Evolutionary conservation across 2,888 invertebrate species (phyloP), one percentile per base, ranked within the genome.

Genomic region (Apotomis betuletana): DNA sequence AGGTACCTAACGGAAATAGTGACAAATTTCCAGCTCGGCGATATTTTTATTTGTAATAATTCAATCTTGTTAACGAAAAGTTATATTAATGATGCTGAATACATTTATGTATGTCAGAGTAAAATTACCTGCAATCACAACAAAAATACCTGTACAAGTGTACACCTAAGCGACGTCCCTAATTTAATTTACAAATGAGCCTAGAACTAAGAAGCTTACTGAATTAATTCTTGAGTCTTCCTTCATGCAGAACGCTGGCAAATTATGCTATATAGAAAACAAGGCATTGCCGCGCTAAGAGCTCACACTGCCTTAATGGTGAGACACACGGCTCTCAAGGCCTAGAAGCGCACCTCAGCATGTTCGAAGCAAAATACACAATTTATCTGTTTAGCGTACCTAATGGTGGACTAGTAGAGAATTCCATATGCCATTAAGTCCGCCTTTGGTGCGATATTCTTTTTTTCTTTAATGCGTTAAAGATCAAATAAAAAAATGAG

Each of bases 211-310:
- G 75, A 59, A 74, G 74, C 72, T 74, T 74, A 75, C 54, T 44
- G 51, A 70, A 64, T 74, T 75, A 74, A 73, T 74, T 76, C 68
- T 62, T 68, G 58, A 58, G 67, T 64, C 67, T 72, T 65, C 69
- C 68, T 75, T 63, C 27, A 69, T 64, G 64, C 67, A 74, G 77
- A 80, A 77, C 79, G 77, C 74, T 78, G 74, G 63, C 73, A 79
- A 83, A 81, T 81, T 79, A 81, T 80, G 78, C 78, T 73, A 80
- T 78, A 80, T 80, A 82, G 79, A 79, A 80, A 81, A 82, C 81
- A 82, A 75, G 77, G 78, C 77, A 78, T 79, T 79, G 79, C 77
- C 74, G 78, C 76, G 74, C 78, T 77, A 76, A 74, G 76, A 79
- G 57, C 67, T 70, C 70, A 57, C 61, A 71, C 49, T 67, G 70